phyloP scores from a whole-genome alignment of 35 echinoderm and acorn worm genomes.

The Ophiothrix spiculata region DNA sequence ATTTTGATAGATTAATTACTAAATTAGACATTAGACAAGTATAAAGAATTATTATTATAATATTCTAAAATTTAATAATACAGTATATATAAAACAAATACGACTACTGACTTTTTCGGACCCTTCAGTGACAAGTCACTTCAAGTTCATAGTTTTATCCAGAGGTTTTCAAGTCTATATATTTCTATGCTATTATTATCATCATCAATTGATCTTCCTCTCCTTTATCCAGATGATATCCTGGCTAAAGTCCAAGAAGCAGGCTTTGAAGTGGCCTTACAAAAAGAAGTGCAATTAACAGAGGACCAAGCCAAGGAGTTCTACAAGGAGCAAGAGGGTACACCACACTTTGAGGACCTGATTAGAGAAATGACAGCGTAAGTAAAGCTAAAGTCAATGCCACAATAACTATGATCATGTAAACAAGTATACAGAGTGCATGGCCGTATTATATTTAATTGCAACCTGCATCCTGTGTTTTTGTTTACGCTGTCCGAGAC shows the following conservation, averaged over 20 bases:
- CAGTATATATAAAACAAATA: too few relatives aligned
- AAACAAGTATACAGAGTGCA: too few relatives aligned
- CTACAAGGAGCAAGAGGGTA: constrained; percentile 91
- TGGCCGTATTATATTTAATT: too few relatives aligned
- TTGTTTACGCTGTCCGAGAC: too few relatives aligned
- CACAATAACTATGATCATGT: too few relatives aligned
- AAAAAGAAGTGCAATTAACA: constrained; percentile 94
- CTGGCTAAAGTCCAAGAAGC: constrained; percentile 89
- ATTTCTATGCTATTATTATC: not conserved
- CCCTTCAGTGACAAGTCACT: not conserved
- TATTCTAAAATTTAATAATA: not conserved
- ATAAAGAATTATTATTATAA: too few relatives aligned
- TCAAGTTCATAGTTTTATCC: too few relatives aligned
- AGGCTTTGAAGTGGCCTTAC: constrained; percentile 95
- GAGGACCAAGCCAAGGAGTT: constrained; percentile 95
- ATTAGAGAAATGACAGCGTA: constrained; percentile 88
- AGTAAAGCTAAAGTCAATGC: too few relatives aligned
- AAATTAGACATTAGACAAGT: too few relatives aligned
- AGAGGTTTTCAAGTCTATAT: too few relatives aligned
- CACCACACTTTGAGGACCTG: constrained; percentile 84
- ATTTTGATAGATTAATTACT: too few relatives aligned
- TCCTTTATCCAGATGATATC: constrained; percentile 66
- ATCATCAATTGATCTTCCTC: not conserved
- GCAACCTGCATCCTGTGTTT: too few relatives aligned
- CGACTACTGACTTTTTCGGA: not conserved